These are phyloP conservation scores for Phenacoccus solenopsis DNA, from an alignment of 1,140 invertebrate genomes.

Conservation along the genomic window DNA sequence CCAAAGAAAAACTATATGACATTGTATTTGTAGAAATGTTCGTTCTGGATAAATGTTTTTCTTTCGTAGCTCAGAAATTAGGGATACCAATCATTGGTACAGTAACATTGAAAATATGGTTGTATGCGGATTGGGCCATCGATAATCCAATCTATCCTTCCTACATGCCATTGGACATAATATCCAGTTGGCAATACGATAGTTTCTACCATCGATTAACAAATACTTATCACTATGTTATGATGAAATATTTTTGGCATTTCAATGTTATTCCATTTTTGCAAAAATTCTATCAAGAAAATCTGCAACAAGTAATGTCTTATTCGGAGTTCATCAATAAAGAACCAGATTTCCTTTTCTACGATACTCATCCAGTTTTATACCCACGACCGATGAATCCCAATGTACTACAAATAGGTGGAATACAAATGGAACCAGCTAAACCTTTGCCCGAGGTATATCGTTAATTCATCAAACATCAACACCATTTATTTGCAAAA, in stretches of 20 bases:
- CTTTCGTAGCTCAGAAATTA: background rate
- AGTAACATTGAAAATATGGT: background rate
- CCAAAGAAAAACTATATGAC: background rate
- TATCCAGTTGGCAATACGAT: background rate
- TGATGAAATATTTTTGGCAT: background rate
- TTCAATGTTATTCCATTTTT: background rate
- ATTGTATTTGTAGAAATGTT: background rate
- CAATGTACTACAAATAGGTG: conserved; percentile 35
- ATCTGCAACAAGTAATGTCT: background rate
- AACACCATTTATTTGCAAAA: too few relatives aligned
- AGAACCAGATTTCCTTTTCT: background rate
- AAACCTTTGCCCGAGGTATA: conserved; percentile 42
- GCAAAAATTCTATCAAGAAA: background rate
- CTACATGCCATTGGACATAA: background rate
- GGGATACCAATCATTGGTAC: background rate
- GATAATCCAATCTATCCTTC: background rate
- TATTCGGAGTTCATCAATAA: background rate
- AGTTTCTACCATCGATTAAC: background rate
- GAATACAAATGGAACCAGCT: conserved; percentile 36
- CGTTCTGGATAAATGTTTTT: background rate
- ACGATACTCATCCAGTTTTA: conserved; percentile 31
- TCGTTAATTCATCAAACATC: too few relatives aligned
- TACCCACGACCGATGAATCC: conserved; percentile 31
- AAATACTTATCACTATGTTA: background rate
- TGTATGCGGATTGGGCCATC: background rate